These are phyloP conservation scores for Corythucha ciliata DNA, from an alignment of 2,888 invertebrate genomes.

Conservation along the genomic window DNA sequence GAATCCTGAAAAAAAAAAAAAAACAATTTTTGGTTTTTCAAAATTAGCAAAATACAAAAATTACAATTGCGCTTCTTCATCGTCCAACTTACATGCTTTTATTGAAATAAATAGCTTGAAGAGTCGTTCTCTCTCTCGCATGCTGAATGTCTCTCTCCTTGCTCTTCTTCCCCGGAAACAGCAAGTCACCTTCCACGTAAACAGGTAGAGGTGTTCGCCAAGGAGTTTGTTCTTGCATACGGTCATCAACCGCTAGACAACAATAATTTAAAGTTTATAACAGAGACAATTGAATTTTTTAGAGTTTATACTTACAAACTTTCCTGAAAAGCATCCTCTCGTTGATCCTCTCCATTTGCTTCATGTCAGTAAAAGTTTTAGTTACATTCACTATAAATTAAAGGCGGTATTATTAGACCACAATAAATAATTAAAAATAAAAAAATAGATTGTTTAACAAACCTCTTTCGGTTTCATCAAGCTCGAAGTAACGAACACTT, in stretches of 20 bases:
- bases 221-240: slow-evolving; percentile 67
- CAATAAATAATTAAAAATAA: slow-evolving; percentile 10
- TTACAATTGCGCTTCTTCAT: too few relatives aligned
- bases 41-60: background rate
- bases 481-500: slow-evolving; percentile 79
- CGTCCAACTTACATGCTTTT: slow-evolving; percentile 44
- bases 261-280: slow-evolving; percentile 3
- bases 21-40: too few relatives aligned
- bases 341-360: slow-evolving; percentile 73
- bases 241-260: slow-evolving; percentile 40
- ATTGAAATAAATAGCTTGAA: slow-evolving; percentile 70
- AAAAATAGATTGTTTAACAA: slow-evolving; percentile 17
- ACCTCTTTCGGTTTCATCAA: slow-evolving; percentile 85
- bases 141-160: slow-evolving; percentile 79
- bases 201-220: slow-evolving; percentile 67
- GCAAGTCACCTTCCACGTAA: slow-evolving; percentile 55
- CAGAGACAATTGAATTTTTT: background rate
- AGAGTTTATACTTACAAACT: slow-evolving; percentile 46
- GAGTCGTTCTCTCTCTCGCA: slow-evolving; percentile 71
- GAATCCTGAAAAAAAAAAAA: slow-evolving; percentile 49
- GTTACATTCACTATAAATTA: slow-evolving; percentile 70
- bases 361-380: slow-evolving; percentile 83
- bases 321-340: slow-evolving; percentile 76
- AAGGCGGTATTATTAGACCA: background rate
- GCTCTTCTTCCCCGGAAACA: slow-evolving; percentile 61